Conservation (phyloP, 2,888 invertebrate species). For the Drosophila antonietae region DNA sequence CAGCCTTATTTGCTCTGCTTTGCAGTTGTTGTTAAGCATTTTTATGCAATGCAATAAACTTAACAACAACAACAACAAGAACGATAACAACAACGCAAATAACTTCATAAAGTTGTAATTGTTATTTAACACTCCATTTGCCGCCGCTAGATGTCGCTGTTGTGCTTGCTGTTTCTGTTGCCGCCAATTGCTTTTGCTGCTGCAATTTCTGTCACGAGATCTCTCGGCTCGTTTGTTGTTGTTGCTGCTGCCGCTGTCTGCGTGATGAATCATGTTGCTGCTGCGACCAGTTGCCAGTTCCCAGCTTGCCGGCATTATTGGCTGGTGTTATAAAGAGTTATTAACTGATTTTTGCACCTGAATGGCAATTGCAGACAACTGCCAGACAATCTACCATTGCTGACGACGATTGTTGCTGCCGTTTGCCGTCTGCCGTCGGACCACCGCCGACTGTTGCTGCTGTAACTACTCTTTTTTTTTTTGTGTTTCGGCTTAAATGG, state of each 20-base stretch:
- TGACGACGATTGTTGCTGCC: constrained; percentile 14
- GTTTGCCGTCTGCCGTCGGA: neutral
- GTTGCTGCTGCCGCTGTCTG: constrained; percentile 30
- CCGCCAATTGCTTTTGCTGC: constrained; percentile 49
- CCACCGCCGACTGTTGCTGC: constrained; percentile 5
- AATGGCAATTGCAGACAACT: constrained; percentile 57
- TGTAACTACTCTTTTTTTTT: constrained; percentile 13
- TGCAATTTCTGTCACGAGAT: constrained; percentile 65
- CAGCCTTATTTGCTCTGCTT: neutral
- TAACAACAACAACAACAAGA: constrained; percentile 30
- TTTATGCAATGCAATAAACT: constrained; percentile 47
- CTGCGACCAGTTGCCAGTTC: constrained; percentile 17
- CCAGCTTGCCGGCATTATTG: constrained; percentile 32
- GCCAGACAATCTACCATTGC: constrained; percentile 51
- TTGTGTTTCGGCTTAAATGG: constrained; percentile 13
- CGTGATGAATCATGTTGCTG: constrained; percentile 59
- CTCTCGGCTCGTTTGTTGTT: constrained; percentile 36
- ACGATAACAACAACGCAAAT: constrained; percentile 52
- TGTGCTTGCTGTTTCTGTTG: constrained; percentile 55
- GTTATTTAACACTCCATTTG: constrained; percentile 73
- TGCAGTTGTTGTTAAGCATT: constrained; percentile 29
- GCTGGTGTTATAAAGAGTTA: constrained; percentile 62
- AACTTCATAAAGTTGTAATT: constrained; percentile 80
- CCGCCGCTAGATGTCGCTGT: constrained; percentile 72
- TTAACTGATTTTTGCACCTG: constrained; percentile 64